Evolutionary conservation across 92 coral and sea anemone species (phyloP).

Genomic region (Bergia sp.): DNA sequence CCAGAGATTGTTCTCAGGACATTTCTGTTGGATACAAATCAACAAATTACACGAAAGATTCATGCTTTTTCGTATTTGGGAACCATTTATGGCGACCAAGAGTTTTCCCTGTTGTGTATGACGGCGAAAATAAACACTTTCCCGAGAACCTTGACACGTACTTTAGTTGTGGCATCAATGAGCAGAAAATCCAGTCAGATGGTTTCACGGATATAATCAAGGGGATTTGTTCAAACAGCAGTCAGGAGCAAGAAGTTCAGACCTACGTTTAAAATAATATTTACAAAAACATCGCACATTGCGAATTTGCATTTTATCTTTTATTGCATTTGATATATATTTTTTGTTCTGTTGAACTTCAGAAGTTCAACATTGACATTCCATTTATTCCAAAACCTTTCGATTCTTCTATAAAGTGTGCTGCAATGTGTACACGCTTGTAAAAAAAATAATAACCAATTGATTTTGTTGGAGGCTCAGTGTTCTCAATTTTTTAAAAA

Average conservation of each 20-base stretch:
- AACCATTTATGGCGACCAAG: conserved; percentile 66
- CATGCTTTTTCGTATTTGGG: conserved; percentile 65
- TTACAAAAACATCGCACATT: background rate
- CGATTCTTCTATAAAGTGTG: too few relatives aligned
- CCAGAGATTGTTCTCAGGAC: conserved; percentile 1
- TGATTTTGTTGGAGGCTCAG: too few relatives aligned
- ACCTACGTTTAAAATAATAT: conserved; percentile 4
- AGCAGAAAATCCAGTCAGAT: conserved; percentile 29
- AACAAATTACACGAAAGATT: conserved; percentile 39
- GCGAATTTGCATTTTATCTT: background rate
- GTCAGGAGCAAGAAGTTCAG: background rate
- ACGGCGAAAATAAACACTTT: conserved; percentile 81
- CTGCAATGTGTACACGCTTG: too few relatives aligned
- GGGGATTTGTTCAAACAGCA: background rate
- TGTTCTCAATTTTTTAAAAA: too few relatives aligned
- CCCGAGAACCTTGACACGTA: conserved; percentile 80
- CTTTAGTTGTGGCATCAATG: conserved; percentile 53
- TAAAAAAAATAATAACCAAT: too few relatives aligned
- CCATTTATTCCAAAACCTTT: too few relatives aligned
- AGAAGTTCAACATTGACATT: too few relatives aligned
- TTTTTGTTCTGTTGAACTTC: too few relatives aligned
- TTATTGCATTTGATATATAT: too few relatives aligned
- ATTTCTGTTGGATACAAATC: conserved; percentile 50
- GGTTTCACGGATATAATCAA: conserved; percentile 28
- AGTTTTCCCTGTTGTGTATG: conserved; percentile 78